Conservation (phyloP, 1,140 invertebrate species). For the Hylaeus anthracinus region DNA sequence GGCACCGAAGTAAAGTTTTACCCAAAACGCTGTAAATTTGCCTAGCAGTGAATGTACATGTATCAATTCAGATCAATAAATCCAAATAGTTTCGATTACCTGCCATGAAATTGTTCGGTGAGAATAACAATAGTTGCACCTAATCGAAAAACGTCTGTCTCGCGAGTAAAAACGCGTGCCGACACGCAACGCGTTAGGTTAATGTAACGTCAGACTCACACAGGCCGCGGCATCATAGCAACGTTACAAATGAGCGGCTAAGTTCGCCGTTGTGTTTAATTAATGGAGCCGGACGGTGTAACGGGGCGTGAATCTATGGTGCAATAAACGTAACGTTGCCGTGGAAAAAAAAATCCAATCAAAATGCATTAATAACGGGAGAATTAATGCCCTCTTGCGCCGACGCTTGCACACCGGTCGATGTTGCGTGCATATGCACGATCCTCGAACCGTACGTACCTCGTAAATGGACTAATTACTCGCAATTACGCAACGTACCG, state of each 20-base stretch:
- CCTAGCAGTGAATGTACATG: too few species aligned
- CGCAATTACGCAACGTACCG: slow-evolving; percentile 64
- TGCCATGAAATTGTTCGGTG: too few species aligned
- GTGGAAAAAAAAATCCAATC: slow-evolving; percentile 72
- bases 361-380: slow-evolving; percentile 77
- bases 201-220: slow-evolving; percentile 16
- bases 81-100: too few species aligned
- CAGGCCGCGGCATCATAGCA: slow-evolving; percentile 23
- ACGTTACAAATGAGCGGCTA: slow-evolving; percentile 56
- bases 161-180: too few species aligned
- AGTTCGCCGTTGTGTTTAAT: slow-evolving; percentile 64
- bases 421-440: slow-evolving; percentile 40
- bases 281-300: slow-evolving; percentile 69
- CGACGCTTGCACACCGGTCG: slow-evolving; percentile 35
- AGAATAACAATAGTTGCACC: too few species aligned
- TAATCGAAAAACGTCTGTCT: too few species aligned
- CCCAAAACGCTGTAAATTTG: too few species aligned
- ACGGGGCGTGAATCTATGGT: slow-evolving; percentile 73
- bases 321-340: slow-evolving; percentile 66
- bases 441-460: slow-evolving; percentile 3
- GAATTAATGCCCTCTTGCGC: slow-evolving; percentile 65
- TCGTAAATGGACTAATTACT: slow-evolving; percentile 75
- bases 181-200: slow-evolving; percentile 22
- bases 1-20: too few species aligned
- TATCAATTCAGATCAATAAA: too few species aligned